phyloP scores from a whole-genome alignment of 2,797 vertebrate species.

The Scolopax bukidnonensis region DNA sequence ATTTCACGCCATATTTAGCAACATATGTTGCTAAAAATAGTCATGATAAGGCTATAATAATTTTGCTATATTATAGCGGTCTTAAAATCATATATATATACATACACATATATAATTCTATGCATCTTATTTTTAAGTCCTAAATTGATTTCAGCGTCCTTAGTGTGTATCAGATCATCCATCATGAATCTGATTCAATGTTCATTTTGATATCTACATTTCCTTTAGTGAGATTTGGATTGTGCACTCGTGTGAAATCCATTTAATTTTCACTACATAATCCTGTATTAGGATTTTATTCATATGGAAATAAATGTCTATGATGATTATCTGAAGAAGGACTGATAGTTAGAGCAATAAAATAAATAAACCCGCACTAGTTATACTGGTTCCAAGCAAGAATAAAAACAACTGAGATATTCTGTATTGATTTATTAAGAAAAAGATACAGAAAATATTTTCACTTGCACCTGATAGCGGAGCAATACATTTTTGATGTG shows the following conservation, averaged over 20 bases:
- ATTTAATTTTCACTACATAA: not conserved
- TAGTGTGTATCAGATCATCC: not conserved
- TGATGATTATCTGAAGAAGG: not conserved
- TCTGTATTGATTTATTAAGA: not conserved
- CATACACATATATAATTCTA: rapidly evolving
- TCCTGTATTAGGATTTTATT: not conserved
- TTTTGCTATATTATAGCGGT: not conserved
- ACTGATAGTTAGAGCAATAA: not conserved
- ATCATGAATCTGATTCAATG: not conserved
- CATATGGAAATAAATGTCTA: not conserved
- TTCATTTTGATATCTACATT: not conserved
- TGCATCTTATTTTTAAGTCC: not conserved
- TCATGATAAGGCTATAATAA: not conserved
- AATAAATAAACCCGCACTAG: not conserved
- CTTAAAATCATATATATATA: not conserved
- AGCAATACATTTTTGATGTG: not conserved
- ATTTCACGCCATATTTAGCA: slow-evolving; percentile 54
- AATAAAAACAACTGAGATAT: not conserved
- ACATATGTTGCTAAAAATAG: slow-evolving; percentile 40
- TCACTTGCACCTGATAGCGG: not conserved
- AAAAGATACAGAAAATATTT: not conserved
- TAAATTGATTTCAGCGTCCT: not conserved
- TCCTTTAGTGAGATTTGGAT: not conserved
- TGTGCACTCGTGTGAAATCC: not conserved
- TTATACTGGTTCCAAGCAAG: not conserved